Evolutionary conservation across 1,140 invertebrate species (phyloP), one percentile per base, ranked within the genome.

Genomic region (Branchinecta lindahli): DNA sequence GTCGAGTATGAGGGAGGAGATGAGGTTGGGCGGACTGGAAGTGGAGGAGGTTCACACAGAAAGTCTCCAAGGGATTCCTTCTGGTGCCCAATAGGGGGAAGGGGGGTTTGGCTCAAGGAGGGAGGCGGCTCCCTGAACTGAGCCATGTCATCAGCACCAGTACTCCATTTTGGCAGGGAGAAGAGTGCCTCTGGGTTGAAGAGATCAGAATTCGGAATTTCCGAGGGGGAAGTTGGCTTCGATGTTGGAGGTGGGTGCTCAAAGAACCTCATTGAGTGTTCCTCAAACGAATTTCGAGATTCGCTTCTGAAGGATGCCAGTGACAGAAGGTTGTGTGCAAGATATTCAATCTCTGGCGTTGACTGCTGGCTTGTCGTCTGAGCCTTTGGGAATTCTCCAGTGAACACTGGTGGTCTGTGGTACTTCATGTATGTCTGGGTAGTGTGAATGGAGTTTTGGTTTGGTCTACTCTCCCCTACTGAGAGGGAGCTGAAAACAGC

Each of bases 141-240:
- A 15, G 52, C 18, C 52, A 61, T 61, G 52, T 61, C 52, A 61
- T 61, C 52, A 6, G 52, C 12, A 61, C 52, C 18, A 20, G 52
- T 61, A 61, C 52, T 61, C 52, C 52, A 61, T 20, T 61, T 61
- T 61, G 52, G 52, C 52, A 61, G 18, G 18, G 52, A 61, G 52
- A 61, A 61, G 12, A 61, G 18, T 61, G 52, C 52, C 12, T 61
- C 52, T 3, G 52, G 52, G 18, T 61, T 61, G 18, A 61, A 61
- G 18, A 61, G 52, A 61, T 61, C 52, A 20, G 12, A 15, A 6
- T 61, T 61, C 18, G 52, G 12, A 4, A 61, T 12, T 12, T 61
- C 52, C 18, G 52, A 12, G 18, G 52, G 52, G 18, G 52, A 61
- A 61, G 12, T 61, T 61, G 52, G 18, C 6, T 61, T 61, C 18